Evolutionary conservation across 1,140 invertebrate species (phyloP).

Genomic region (Aporrectodea caliginosa): DNA sequence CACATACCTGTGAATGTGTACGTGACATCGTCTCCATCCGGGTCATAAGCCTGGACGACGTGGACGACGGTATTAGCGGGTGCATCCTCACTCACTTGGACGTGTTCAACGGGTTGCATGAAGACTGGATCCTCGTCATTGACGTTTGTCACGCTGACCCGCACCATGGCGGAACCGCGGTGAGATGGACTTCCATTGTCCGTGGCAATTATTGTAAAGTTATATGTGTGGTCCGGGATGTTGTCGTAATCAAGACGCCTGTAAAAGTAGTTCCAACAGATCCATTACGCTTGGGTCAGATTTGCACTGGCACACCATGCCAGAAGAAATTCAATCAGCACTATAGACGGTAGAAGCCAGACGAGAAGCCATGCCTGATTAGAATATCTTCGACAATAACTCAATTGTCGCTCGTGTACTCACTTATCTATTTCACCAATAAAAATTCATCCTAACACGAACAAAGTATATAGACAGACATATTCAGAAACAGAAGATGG

Average conservation of each 20-base stretch:
- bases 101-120: conserved; percentile 67
- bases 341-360: too few species aligned
- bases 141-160: conserved; percentile 46
- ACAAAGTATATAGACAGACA: too few species aligned
- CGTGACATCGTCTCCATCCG: conserved; percentile 64
- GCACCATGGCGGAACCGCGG: conserved; percentile 69
- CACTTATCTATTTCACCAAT: too few species aligned
- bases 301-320: too few species aligned
- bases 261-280: too few species aligned
- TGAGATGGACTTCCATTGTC: conserved; percentile 57
- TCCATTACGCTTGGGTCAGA: too few species aligned
- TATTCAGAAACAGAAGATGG: too few species aligned
- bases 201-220: conserved; percentile 47
- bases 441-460: too few species aligned
- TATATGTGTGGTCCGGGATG: conserved; percentile 41
- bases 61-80: conserved; percentile 84
- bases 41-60: conserved; percentile 85
- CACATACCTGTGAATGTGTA: conserved; percentile 58
- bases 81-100: conserved; percentile 84
- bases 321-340: too few species aligned
- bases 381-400: too few species aligned
- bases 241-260: conserved; percentile 46
- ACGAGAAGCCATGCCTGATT: too few species aligned
- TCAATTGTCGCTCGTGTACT: too few species aligned
- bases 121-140: conserved; percentile 51